Percentiles rank a stretch among this genome's conserved stretches.
phyloP scores from a whole-genome alignment of 2,797 vertebrate genomes.

The Mergus octosetaceus region DNA sequence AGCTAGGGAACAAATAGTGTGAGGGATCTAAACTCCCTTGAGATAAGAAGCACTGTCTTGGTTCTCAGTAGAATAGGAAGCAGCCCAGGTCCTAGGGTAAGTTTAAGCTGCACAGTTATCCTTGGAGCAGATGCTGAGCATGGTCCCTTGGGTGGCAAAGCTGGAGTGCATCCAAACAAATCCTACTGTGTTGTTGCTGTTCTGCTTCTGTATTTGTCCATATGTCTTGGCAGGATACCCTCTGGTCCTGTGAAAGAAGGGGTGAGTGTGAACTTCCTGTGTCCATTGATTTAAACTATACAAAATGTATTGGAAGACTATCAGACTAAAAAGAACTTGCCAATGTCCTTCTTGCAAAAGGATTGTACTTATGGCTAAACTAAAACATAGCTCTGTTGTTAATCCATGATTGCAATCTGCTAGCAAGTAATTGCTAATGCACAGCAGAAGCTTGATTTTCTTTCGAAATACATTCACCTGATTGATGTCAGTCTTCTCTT shows the following conservation, averaged over 20 bases:
- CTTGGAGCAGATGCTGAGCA: not conserved
- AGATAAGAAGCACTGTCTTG: not conserved
- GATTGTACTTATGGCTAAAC: not conserved
- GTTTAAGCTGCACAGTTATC: not conserved
- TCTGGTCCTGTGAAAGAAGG: not conserved
- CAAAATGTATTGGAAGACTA: not conserved
- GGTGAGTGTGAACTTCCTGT: not conserved
- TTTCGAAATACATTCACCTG: not conserved
- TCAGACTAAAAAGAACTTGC: not conserved
- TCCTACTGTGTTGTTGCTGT: not conserved
- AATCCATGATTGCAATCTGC: not conserved
- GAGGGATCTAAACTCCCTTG: not conserved
- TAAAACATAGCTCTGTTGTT: not conserved
- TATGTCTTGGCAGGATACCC: rapidly evolving
- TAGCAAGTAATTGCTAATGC: not conserved
- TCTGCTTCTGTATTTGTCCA: not conserved
- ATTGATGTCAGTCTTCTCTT: not conserved
- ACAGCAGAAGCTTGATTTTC: not conserved
- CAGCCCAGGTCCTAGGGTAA: not conserved
- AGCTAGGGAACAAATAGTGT: rapidly evolving
- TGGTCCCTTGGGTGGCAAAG: not conserved
- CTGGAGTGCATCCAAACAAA: not conserved
- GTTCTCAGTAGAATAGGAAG: not conserved
- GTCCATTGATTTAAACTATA: not conserved
- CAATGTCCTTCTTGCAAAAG: not conserved